These are phyloP conservation scores for Pseudachorutes palmiensis DNA, from an alignment of 1,140 invertebrate species.

Conservation along the genomic window DNA sequence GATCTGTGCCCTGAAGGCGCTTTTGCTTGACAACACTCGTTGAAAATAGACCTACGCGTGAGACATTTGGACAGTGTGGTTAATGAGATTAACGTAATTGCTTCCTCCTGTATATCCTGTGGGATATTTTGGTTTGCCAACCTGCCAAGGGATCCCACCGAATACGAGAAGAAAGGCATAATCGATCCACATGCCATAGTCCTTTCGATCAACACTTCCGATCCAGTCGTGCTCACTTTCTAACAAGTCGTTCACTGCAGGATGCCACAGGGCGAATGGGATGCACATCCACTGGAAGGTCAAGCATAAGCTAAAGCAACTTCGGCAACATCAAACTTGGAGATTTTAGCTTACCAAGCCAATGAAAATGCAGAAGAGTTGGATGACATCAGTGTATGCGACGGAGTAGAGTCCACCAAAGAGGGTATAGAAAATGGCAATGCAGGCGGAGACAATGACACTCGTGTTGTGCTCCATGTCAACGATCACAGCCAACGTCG, in stretches of 20 bases:
- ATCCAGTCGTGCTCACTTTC: conserved; percentile 54
- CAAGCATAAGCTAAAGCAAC: background rate
- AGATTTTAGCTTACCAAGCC: conserved; percentile 53
- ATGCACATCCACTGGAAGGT: conserved; percentile 51
- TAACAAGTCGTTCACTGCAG: conserved; percentile 49
- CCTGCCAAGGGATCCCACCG: conserved; percentile 80
- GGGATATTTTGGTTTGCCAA: no score
- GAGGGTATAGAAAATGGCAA: conserved; percentile 65
- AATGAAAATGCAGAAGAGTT: conserved; percentile 67
- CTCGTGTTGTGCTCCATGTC: conserved; percentile 53
- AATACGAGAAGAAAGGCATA: conserved; percentile 62
- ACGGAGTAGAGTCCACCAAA: conserved; percentile 71
- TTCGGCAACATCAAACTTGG: background rate
- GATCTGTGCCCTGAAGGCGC: conserved; percentile 57
- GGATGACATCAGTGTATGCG: conserved; percentile 70
- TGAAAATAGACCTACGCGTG: conserved; percentile 69
- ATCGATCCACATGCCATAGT: conserved; percentile 60
- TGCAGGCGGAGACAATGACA: conserved; percentile 57
- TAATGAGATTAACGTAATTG: no score
- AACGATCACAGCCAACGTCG: conserved; percentile 60
- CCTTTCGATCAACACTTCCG: conserved; percentile 50
- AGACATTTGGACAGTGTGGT: background rate
- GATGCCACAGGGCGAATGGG: conserved; percentile 57
- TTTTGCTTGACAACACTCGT: conserved; percentile 66
- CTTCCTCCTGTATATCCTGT: background rate